These are phyloP conservation scores for Tokudaia muenninki DNA, from an alignment of 2,797 vertebrate species.

Conservation along the genomic window DNA sequence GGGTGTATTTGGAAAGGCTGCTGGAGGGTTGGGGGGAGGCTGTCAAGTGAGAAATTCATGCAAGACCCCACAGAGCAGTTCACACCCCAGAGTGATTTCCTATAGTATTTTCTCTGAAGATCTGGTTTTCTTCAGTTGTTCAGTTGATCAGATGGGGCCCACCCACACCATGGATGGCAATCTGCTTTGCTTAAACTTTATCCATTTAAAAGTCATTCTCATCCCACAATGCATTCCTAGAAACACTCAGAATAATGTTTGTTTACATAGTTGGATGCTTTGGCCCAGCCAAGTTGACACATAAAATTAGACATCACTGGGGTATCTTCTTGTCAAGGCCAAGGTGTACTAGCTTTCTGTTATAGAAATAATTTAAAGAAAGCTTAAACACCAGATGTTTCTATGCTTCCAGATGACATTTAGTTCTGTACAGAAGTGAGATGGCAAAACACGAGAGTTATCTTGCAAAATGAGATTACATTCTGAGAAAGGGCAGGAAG, in stretches of 20 bases:
- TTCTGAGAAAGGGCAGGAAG: not conserved
- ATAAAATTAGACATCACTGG: not conserved
- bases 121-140: not conserved
- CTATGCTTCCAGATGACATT: not conserved
- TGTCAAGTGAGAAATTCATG: not conserved
- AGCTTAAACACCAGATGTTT: not conserved
- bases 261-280: not conserved
- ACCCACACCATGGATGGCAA: not conserved
- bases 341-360: not conserved
- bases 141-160: not conserved
- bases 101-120: not conserved
- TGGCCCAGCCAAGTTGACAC: not conserved
- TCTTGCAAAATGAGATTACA: constrained; percentile 7
- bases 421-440: not conserved
- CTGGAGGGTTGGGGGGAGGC: too few species aligned
- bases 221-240: not conserved
- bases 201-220: not conserved
- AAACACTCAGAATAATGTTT: constrained; percentile 4
- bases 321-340: not conserved
- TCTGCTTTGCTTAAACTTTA: not conserved
- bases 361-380: constrained; percentile 45
- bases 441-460: not conserved
- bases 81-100: not conserved
- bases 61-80: not conserved
- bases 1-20: not conserved